phyloP scores from a whole-genome alignment of 2,888 invertebrate genomes.

The Drosophila mercatorum region DNA sequence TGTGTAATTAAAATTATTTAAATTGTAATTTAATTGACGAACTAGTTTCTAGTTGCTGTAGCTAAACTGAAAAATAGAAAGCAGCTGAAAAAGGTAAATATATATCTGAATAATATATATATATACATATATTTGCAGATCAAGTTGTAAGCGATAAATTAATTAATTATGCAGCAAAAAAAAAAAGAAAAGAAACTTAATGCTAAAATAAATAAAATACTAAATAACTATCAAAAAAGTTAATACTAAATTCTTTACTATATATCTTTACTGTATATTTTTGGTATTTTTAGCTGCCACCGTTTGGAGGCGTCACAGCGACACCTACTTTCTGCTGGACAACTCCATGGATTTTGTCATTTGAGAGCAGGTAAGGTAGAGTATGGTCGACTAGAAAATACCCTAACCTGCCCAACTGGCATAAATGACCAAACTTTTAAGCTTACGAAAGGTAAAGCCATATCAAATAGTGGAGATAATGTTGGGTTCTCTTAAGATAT shows the following conservation, averaged over 20 bases:
- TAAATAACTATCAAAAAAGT: constrained; percentile 54
- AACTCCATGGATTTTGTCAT: constrained; percentile 79
- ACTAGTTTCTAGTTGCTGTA: constrained; percentile 73
- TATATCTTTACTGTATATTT: constrained; percentile 1
- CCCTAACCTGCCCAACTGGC: background rate
- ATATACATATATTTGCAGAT: constrained; percentile 5
- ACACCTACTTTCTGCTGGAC: constrained; percentile 80
- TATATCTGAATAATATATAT: constrained; percentile 13
- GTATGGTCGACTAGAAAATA: background rate
- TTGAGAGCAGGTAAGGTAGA: constrained; percentile 64
- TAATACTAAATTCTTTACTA: constrained; percentile 25
- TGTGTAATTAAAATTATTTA: constrained; percentile 76
- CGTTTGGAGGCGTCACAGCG: constrained; percentile 80
- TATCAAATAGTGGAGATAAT: too few relatives aligned
- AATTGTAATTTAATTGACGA: constrained; percentile 71
- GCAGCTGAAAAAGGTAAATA: constrained; percentile 1
- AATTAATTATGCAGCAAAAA: constrained; percentile 60
- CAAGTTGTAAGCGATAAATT: constrained; percentile 63
- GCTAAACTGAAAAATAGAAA: constrained; percentile 50
- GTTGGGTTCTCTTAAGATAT: too few relatives aligned
- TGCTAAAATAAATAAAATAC: constrained; percentile 60
- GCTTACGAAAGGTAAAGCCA: too few relatives aligned
- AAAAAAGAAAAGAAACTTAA: constrained; percentile 33
- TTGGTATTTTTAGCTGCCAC: constrained; percentile 51
- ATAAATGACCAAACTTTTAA: background rate